Evolutionary conservation across 2,113 vertebrate genomes (phyloP).

Genomic region (Ahaetulla prasina): DNA sequence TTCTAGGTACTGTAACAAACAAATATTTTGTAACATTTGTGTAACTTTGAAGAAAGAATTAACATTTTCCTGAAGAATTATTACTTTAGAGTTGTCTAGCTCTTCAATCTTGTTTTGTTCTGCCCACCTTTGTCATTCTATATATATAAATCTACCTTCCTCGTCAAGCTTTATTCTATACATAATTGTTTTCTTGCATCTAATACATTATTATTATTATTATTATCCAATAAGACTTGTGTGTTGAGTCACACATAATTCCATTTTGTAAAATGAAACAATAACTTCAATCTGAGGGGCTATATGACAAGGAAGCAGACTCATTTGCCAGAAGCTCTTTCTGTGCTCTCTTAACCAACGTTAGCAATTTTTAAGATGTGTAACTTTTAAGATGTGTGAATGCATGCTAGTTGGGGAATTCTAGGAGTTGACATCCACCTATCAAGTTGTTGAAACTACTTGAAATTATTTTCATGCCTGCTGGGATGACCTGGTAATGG

Average conservation of each 20-base stretch:
- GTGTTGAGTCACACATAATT: background rate
- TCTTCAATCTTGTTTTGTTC: background rate
- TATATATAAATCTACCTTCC: background rate
- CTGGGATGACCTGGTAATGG: background rate
- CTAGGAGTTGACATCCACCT: background rate
- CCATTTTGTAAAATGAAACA: background rate
- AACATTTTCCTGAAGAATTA: background rate
- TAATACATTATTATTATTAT: background rate
- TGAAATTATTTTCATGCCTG: background rate
- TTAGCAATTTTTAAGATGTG: background rate
- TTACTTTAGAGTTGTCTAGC: background rate
- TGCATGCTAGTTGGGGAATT: background rate
- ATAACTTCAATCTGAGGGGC: background rate
- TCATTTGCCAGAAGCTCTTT: background rate
- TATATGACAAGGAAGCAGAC: background rate
- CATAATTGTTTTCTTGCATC: background rate
- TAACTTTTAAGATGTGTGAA: background rate
- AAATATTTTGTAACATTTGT: background rate
- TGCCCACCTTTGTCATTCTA: background rate
- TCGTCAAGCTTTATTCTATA: background rate
- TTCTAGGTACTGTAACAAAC: conserved; percentile 81
- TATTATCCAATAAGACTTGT: background rate
- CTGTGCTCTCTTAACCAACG: background rate
- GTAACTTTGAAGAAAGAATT: background rate
- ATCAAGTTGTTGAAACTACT: background rate